These are phyloP conservation scores for Drosophila sp. DNA, from an alignment of 1,140 invertebrate genomes.

Conservation along the genomic window DNA sequence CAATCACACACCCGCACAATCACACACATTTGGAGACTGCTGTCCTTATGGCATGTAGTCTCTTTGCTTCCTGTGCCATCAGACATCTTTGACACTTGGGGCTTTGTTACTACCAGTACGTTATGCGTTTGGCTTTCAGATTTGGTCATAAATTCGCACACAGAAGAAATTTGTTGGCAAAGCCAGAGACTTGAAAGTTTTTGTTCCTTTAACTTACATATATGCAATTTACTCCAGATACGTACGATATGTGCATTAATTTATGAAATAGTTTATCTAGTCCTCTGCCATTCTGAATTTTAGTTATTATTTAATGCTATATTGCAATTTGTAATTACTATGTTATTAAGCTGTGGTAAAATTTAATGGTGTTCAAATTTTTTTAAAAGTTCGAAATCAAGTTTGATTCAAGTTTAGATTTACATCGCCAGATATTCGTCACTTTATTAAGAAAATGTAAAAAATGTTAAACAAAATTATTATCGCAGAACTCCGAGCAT, in stretches of 20 bases:
- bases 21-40: background rate
- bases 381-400: too few species aligned
- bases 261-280: background rate
- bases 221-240: conserved; percentile 2
- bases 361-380: too few species aligned
- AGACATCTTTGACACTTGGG: conserved; percentile 48
- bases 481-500: conserved; percentile 27
- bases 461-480: conserved; percentile 9
- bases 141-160: conserved; percentile 39
- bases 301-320: too few species aligned
- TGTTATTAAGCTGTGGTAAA: too few species aligned
- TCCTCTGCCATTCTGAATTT: background rate
- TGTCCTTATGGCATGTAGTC: conserved; percentile 42
- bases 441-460: conserved; percentile 25
- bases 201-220: conserved; percentile 1
- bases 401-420: too few species aligned
- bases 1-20: background rate
- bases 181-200: conserved; percentile 9
- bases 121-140: conserved; percentile 39
- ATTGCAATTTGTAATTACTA: too few species aligned
- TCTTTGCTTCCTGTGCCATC: conserved; percentile 27
- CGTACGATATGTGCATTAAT: background rate
- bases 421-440: too few species aligned
- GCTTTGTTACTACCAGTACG: conserved; percentile 32
- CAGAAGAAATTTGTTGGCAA: conserved; percentile 23